Conservation (phyloP, 2,888 invertebrate species). For the Dastarcus helophoroides region DNA sequence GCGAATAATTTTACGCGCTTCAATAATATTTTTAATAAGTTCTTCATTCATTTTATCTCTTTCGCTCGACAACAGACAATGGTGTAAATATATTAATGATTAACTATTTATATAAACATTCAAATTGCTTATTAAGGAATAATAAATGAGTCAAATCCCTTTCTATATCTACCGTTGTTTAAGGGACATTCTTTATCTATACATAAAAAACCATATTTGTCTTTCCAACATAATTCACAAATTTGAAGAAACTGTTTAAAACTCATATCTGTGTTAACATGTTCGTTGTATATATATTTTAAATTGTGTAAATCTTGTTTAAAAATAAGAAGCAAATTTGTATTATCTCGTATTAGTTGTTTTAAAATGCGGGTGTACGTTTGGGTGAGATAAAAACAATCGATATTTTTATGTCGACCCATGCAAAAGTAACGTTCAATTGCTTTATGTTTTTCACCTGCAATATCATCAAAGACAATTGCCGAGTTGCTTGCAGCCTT, state of each 20-base stretch:
- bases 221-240: constrained; percentile 7
- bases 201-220: constrained; percentile 4
- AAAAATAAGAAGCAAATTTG: constrained; percentile 4
- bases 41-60: too few species aligned
- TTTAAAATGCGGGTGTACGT: constrained; percentile 3
- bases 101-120: too few species aligned
- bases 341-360: constrained; percentile 8
- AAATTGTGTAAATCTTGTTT: constrained; percentile 9
- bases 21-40: too few species aligned
- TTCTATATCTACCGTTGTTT: constrained; percentile 4
- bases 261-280: constrained; percentile 7
- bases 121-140: too few species aligned
- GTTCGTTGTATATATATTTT: constrained; percentile 8
- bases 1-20: too few species aligned
- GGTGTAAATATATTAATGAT: too few species aligned
- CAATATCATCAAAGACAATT: constrained; percentile 33
- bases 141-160: too few species aligned
- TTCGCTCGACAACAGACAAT: too few species aligned
- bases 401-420: constrained; percentile 22
- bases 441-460: constrained; percentile 26
- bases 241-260: constrained; percentile 4
- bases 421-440: too few species aligned
- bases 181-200: constrained; percentile 5
- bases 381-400: constrained; percentile 15
- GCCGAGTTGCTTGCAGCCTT: too few species aligned